Percentiles rank a stretch among this genome's conserved stretches.
Evolutionary conservation across 2,113 vertebrate species (phyloP).

Genomic region (Eptesicus fuscus): DNA sequence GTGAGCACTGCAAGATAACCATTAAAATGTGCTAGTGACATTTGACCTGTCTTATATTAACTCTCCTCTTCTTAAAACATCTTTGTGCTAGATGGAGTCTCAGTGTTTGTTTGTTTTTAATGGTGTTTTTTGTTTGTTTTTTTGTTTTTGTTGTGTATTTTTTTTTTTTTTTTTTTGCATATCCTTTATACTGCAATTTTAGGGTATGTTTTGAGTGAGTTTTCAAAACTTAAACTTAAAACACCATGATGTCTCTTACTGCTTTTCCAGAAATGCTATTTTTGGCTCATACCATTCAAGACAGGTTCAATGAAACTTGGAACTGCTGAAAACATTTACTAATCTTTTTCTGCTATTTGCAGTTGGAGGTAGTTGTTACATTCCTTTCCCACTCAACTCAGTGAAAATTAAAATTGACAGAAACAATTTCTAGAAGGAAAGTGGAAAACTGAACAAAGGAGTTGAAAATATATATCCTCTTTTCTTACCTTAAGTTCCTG

Average conservation of each 20-base stretch:
- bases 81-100: background rate
- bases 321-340: slow-evolving; percentile 43
- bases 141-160: too few relatives aligned
- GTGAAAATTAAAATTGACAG: slow-evolving; percentile 75
- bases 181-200: background rate
- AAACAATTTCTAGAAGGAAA: slow-evolving; percentile 71
- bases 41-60: slow-evolving; percentile 13
- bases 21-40: background rate
- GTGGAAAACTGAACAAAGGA: slow-evolving; percentile 63
- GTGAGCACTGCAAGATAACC: background rate
- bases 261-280: slow-evolving; percentile 30
- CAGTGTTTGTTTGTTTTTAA: background rate
- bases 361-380: slow-evolving; percentile 59
- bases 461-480: slow-evolving; percentile 2
- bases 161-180: background rate
- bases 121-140: too few relatives aligned
- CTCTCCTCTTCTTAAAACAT: background rate
- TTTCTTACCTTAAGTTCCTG: slow-evolving; percentile 16
- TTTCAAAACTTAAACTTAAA: slow-evolving; percentile 27
- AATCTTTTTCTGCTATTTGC: slow-evolving; percentile 65
- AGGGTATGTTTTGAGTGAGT: background rate
- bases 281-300: slow-evolving; percentile 24
- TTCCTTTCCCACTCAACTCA: slow-evolving; percentile 26
- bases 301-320: slow-evolving; percentile 45
- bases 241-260: background rate